A percentile compares a stretch with the other conserved stretches of the same genome.
phyloP scores from a whole-genome alignment of 23 tunicate species.

The Halocynthia roretzi region DNA sequence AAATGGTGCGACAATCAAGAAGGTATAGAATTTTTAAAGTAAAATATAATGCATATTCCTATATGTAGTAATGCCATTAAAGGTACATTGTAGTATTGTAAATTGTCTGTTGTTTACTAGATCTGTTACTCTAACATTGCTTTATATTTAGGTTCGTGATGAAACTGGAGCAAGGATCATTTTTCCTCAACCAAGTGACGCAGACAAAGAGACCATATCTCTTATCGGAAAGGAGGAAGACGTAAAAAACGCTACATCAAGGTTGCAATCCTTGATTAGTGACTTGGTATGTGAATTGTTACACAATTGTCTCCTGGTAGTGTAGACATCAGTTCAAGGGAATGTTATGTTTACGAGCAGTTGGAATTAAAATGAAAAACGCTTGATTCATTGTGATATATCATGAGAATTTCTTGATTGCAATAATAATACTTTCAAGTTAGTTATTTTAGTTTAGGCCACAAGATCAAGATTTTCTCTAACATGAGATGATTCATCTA shows the following conservation, averaged over 20 bases:
- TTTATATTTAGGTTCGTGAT: slow-evolving; percentile 56
- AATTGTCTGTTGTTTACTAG: no score
- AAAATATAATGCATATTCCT: no score
- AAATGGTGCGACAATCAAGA: slow-evolving; percentile 57
- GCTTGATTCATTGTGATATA: no score
- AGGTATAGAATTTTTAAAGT: slow-evolving; percentile 6
- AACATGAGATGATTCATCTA: not conserved
- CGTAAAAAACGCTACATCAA: slow-evolving; percentile 63
- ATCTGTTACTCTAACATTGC: not conserved
- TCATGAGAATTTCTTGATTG: no score
- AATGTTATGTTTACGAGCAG: no score
- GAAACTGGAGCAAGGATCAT: slow-evolving; percentile 93
- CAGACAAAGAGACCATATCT: slow-evolving; percentile 68
- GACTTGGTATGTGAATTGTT: slow-evolving; percentile 40
- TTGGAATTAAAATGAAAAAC: no score
- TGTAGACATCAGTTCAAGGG: no score
- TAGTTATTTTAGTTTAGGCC: not conserved
- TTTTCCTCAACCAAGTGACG: slow-evolving; percentile 67
- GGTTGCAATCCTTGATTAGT: slow-evolving; percentile 38
- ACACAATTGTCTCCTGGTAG: no score
- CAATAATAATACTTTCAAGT: not conserved
- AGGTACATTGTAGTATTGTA: no score
- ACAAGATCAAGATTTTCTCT: not conserved
- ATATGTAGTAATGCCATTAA: no score
- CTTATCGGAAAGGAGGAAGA: slow-evolving; percentile 82